Base-by-base conservation (phyloP, 2,888 invertebrate genomes). In the Chirona hameri region DNA sequence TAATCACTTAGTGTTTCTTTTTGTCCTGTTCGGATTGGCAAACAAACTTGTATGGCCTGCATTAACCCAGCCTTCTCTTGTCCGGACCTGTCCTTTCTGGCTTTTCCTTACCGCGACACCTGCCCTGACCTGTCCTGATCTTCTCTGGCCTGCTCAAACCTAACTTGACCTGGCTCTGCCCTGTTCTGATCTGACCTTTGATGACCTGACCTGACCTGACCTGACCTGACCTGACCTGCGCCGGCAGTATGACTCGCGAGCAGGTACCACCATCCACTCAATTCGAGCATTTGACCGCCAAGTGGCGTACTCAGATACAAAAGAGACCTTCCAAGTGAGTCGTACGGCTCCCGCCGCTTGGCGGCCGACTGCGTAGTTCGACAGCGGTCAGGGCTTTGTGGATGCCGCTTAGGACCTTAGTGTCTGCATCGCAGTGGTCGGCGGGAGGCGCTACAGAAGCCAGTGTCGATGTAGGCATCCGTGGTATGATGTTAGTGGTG, bases 291-390 rank as follows among this genome's bases (percentile, higher is more conserved):
- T 76, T 46, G 76, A 52, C 18, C 52, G 76, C 39, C 46, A 39
- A 24, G 31, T 46, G 7, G 39, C 31, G 39, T 76, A 31, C 46
- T 39, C 46, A 10, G 39, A 76, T 9, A 39, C 76, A 31, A 76
- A 76, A 76, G 76, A 76, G 7, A 46, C 39, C 5, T 46, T 46
- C 46, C 76, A 76, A 76, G 76, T 76, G 76, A 76, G 76, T 24
- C 39, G 65, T 18, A 24, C 24, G 2, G 60, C 60, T 24, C 60
- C 24, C 18, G 24, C 24, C 2, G 60, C 60, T 9, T 60, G 21
- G 24, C 24, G 60, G 3, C 60, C 60, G 60, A 60, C 7, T 39
- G 39, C 39, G 39, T 39, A 39, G 39, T 18, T 55, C 55, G 55
- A 18, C 24, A 24, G 24, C 60, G 21, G 24, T 2, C 7, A 60